phyloP scores from a whole-genome alignment of 2,888 invertebrate genomes.

The Isoperla grammatica region DNA sequence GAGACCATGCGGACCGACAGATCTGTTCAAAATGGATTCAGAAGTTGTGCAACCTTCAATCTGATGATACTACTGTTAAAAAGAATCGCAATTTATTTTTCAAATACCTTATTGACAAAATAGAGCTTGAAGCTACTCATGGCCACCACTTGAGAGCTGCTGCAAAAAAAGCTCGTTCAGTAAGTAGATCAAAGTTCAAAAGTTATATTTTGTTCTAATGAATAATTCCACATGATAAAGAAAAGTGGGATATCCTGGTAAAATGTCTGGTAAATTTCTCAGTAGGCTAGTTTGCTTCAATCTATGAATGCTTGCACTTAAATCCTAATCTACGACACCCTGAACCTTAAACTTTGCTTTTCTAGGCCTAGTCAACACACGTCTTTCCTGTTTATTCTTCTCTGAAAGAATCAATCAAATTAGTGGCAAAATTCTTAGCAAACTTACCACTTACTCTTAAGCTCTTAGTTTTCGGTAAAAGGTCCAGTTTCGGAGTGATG shows the following conservation, averaged over 20 bases:
- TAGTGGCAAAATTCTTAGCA: too few relatives aligned
- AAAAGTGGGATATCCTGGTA: neutral
- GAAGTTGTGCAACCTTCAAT: conserved; percentile 44
- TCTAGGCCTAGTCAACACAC: too few relatives aligned
- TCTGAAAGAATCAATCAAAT: too few relatives aligned
- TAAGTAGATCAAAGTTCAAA: neutral
- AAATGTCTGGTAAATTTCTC: neutral
- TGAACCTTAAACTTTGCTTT: too few relatives aligned
- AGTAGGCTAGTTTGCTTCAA: too few relatives aligned
- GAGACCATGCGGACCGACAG: conserved; percentile 42
- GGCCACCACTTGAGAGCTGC: neutral
- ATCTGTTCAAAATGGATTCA: conserved; percentile 47
- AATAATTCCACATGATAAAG: neutral
- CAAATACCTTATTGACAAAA: conserved; percentile 39
- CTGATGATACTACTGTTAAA: conserved; percentile 46
- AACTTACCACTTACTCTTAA: too few relatives aligned
- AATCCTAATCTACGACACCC: too few relatives aligned
- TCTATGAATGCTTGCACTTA: too few relatives aligned
- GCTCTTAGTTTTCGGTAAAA: too few relatives aligned
- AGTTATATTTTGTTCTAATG: neutral
- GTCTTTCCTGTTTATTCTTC: too few relatives aligned
- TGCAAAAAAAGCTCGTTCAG: neutral
- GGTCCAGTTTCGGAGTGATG: too few relatives aligned
- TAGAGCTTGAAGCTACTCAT: neutral
- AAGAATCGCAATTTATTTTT: conserved; percentile 51